Conservation (phyloP, 2,888 invertebrate genomes). For the Sturmia bella region DNA sequence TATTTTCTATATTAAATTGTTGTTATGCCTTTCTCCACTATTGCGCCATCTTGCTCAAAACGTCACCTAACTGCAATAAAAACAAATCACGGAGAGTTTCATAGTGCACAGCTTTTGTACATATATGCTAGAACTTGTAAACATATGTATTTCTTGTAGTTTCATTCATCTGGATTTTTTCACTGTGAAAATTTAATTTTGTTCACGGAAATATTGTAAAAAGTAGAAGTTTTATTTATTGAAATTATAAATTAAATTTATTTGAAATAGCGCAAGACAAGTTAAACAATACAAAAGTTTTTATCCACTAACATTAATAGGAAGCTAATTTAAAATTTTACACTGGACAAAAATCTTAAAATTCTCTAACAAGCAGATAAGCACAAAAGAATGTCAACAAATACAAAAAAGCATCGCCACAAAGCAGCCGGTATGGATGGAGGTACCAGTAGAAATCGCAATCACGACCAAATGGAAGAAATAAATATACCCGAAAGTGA, state of each 20-base stretch:
- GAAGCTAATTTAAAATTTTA: conserved; percentile 3
- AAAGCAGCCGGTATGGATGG: conserved; percentile 51
- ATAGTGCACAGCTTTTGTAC: conserved; percentile 23
- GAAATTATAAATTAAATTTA: conserved; percentile 19
- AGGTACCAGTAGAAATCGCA: conserved; percentile 42
- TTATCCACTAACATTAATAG: not conserved
- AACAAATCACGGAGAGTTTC: not conserved
- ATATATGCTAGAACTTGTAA: not conserved
- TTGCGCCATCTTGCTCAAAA: too few species aligned
- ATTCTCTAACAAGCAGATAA: not conserved
- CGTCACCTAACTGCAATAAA: not conserved
- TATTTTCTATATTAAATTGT: too few species aligned
- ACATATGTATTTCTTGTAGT: conserved; percentile 48
- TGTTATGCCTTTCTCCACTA: too few species aligned
- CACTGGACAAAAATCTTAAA: conserved; percentile 1
- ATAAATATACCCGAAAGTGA: conserved; percentile 61
- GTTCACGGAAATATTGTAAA: conserved; percentile 34
- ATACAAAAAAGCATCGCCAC: conserved; percentile 59
- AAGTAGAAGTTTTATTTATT: conserved; percentile 29
- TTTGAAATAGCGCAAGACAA: not conserved
- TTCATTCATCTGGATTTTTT: conserved; percentile 50
- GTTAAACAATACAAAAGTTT: not conserved
- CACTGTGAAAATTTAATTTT: conserved; percentile 43
- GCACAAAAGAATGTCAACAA: conserved; percentile 62
- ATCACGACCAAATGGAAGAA: conserved; percentile 17